Evolutionary conservation across 2,113 vertebrate species (phyloP).

Genomic region (Neodon shergylaensis): DNA sequence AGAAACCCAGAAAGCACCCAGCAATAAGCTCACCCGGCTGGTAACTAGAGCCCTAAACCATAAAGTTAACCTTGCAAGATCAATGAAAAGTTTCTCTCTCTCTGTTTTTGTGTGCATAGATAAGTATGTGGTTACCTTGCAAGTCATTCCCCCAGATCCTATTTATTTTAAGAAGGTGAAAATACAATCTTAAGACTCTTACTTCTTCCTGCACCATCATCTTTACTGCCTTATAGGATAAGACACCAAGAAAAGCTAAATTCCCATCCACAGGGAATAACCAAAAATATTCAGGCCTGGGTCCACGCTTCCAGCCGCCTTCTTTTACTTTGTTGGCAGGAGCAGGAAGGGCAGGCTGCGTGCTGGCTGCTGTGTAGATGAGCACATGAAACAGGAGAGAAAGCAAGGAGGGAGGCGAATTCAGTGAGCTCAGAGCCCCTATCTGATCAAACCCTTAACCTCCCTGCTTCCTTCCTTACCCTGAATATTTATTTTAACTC

Average conservation of each 20-base stretch:
- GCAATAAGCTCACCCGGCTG: background rate
- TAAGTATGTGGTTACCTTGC: background rate
- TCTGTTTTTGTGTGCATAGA: background rate
- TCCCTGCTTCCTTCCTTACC: constrained; percentile 53
- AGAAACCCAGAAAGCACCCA: background rate
- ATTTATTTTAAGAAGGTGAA: background rate
- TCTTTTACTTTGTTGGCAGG: constrained; percentile 38
- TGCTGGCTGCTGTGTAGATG: background rate
- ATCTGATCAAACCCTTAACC: constrained; percentile 60
- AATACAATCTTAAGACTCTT: background rate
- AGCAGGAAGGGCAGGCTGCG: background rate
- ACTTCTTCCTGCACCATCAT: background rate
- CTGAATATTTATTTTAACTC: constrained; percentile 70
- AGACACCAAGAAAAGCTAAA: background rate
- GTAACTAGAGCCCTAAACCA: background rate
- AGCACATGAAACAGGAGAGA: background rate
- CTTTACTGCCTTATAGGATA: background rate
- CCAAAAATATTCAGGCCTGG: background rate
- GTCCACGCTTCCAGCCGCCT: background rate
- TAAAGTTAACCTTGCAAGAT: background rate
- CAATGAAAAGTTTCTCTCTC: background rate
- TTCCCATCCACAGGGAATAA: background rate
- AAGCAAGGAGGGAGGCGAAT: background rate
- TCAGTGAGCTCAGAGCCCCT: background rate
- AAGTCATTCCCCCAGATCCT: background rate